Evolutionary conservation across 2,797 vertebrate genomes (phyloP).

Genomic region (Champsocephalus esox): DNA sequence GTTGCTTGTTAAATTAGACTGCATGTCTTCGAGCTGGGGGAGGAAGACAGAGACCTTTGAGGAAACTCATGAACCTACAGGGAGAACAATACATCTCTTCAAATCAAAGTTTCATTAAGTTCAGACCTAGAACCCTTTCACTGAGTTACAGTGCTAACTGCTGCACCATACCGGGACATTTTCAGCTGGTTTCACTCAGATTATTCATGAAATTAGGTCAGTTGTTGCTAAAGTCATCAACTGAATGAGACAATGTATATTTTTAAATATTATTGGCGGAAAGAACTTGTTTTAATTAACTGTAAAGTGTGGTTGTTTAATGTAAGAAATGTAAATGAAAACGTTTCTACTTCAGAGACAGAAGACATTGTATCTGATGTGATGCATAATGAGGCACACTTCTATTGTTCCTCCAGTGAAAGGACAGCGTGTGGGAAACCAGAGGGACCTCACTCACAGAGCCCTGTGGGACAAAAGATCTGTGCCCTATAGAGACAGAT

Average conservation of each 20-base stretch:
- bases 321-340: too few relatives aligned
- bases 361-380: not conserved
- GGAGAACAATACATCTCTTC: not conserved
- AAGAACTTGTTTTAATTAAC: too few relatives aligned
- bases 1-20: not conserved
- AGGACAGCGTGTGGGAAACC: slow-evolving; percentile 62
- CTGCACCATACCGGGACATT: too few relatives aligned
- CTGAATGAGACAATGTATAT: too few relatives aligned
- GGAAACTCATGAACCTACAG: too few relatives aligned
- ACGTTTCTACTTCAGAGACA: not conserved
- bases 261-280: too few relatives aligned
- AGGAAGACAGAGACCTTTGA: not conserved
- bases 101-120: not conserved
- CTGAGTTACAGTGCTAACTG: too few relatives aligned
- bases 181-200: too few relatives aligned
- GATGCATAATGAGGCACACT: slow-evolving; percentile 58
- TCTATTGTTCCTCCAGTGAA: slow-evolving; percentile 56
- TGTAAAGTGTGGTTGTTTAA: too few relatives aligned
- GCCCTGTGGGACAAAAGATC: slow-evolving; percentile 31
- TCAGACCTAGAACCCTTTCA: not conserved
- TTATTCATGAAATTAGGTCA: too few relatives aligned
- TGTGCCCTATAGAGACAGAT: slow-evolving; percentile 29
- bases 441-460: slow-evolving; percentile 57
- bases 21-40: not conserved
- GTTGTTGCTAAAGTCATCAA: too few relatives aligned